phyloP scores from a whole-genome alignment of 2,797 vertebrate genomes.

The Eleutherodactylus coqui region DNA sequence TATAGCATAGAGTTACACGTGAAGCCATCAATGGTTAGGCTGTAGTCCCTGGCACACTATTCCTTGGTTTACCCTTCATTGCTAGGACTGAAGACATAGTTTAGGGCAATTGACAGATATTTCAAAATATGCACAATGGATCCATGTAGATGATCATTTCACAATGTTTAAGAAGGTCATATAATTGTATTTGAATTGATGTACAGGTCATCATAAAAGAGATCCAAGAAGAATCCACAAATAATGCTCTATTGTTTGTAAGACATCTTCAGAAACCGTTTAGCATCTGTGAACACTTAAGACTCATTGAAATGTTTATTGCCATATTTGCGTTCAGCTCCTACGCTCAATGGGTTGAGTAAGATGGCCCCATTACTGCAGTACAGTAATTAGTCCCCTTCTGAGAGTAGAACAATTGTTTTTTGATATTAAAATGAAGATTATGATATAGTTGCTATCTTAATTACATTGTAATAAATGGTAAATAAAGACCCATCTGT shows the following conservation, averaged over 20 bases:
- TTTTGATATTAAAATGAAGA: slow-evolving; percentile 17
- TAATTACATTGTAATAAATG: slow-evolving; percentile 44
- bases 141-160: neutral
- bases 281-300: slow-evolving; percentile 8
- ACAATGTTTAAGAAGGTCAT: neutral
- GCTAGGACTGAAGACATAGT: neutral
- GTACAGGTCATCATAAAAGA: neutral
- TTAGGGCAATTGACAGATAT: too few species aligned
- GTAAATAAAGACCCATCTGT: slow-evolving; percentile 38
- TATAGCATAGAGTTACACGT: neutral
- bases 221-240: neutral
- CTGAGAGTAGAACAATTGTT: slow-evolving; percentile 20
- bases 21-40: neutral
- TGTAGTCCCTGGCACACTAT: neutral
- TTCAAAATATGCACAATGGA: neutral
- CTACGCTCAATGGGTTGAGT: neutral
- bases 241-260: neutral
- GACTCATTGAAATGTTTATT: neutral
- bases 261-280: neutral
- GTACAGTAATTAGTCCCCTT: neutral
- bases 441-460: slow-evolving; percentile 14
- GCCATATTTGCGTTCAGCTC: neutral
- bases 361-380: slow-evolving; percentile 1
- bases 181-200: neutral
- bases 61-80: neutral